Percentiles rank a stretch among this genome's conserved stretches.
These are phyloP conservation scores for Tortrix viridana DNA, from an alignment of 2,888 invertebrate genomes.

Conservation along the genomic window DNA sequence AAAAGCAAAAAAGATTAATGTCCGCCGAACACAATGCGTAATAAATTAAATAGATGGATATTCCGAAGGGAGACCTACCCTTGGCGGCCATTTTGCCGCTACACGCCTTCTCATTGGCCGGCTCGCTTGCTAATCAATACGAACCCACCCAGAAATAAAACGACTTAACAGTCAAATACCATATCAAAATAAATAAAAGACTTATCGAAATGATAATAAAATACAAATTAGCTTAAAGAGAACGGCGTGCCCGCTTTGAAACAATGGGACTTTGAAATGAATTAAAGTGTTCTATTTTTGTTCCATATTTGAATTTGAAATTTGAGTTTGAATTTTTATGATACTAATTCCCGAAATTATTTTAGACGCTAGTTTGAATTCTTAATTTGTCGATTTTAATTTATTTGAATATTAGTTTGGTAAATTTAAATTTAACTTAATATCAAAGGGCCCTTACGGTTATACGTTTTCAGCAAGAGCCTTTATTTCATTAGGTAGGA, in stretches of 20 bases:
- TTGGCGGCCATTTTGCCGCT: constrained; percentile 69
- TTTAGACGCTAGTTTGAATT: too few species aligned
- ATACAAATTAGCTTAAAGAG: constrained; percentile 30
- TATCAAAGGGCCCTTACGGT: too few species aligned
- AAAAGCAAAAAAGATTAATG: constrained; percentile 83
- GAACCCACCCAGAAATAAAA: constrained; percentile 43
- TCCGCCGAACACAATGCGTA: constrained; percentile 75
- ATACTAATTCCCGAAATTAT: background rate
- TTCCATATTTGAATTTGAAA: constrained; percentile 33
- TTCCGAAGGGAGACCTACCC: constrained; percentile 71
- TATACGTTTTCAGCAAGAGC: too few species aligned
- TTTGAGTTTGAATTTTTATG: constrained; percentile 2
- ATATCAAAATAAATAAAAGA: background rate
- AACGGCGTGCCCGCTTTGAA: constrained; percentile 32
- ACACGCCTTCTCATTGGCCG: constrained; percentile 66
- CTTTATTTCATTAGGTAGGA: background rate
- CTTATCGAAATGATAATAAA: constrained; percentile 29
- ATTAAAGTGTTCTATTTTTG: constrained; percentile 15
- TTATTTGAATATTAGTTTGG: too few species aligned
- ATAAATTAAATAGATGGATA: constrained; percentile 78
- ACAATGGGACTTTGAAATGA: constrained; percentile 30
- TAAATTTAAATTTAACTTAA: too few species aligned
- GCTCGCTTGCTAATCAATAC: constrained; percentile 74
- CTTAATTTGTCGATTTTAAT: too few species aligned
- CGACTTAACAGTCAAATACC: constrained; percentile 39